Conservation (phyloP, 2,113 vertebrate genomes). For the Cromileptes altivelis region DNA sequence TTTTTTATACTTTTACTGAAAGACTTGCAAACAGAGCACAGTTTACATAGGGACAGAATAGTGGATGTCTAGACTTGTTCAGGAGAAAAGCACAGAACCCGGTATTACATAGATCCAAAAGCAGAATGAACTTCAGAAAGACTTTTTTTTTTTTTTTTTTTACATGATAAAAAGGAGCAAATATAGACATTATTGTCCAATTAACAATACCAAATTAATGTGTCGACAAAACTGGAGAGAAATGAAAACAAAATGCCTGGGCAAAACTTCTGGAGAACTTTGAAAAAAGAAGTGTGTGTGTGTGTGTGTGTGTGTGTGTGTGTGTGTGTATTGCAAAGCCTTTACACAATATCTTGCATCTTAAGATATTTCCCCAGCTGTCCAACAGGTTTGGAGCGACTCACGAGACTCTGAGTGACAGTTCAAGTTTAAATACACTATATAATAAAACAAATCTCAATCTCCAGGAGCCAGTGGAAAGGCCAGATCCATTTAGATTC, state of each 20-base stretch:
- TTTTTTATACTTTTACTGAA: constrained; percentile 79
- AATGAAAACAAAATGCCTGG: constrained; percentile 27
- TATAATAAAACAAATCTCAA: constrained; percentile 41
- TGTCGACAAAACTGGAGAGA: constrained; percentile 48
- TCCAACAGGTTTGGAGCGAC: constrained; percentile 12
- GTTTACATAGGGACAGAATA: constrained; percentile 72
- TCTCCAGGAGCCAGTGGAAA: constrained; percentile 31
- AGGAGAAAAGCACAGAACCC: constrained; percentile 65
- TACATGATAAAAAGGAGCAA: constrained; percentile 49
- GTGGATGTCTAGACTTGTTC: constrained; percentile 61
- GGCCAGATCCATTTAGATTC: constrained; percentile 29
- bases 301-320: constrained; percentile 23
- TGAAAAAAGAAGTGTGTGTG: neutral
- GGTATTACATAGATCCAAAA: constrained; percentile 57
- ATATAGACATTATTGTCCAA: constrained; percentile 42
- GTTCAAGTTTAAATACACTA: constrained; percentile 47
- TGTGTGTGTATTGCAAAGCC: constrained; percentile 46
- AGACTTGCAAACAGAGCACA: constrained; percentile 80
- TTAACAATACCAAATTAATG: constrained; percentile 51
- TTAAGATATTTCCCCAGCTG: constrained; percentile 14
- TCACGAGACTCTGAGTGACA: constrained; percentile 46
- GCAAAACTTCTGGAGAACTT: constrained; percentile 20
- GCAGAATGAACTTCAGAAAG: constrained; percentile 47
- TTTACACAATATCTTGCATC: constrained; percentile 57
- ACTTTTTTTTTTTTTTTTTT: constrained; percentile 20